Percentiles rank a stretch among this genome's conserved stretches.
Evolutionary conservation across 2,888 invertebrate species (phyloP).

Genomic region (Operophtera brumata): DNA sequence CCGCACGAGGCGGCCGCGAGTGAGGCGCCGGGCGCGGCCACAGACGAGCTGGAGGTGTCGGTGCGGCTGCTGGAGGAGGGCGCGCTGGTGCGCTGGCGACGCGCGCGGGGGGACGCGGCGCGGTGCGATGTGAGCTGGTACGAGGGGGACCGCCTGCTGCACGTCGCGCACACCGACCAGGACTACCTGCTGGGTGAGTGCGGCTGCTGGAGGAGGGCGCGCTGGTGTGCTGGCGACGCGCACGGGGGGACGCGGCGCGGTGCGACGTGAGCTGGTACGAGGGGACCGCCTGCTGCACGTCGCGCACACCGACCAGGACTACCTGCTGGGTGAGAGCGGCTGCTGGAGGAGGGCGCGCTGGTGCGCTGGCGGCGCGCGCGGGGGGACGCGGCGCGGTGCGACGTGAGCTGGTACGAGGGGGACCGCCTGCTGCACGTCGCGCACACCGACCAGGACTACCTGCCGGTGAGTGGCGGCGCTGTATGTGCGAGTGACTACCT

Average conservation of each 20-base stretch:
- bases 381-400: conserved; percentile 81
- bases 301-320: conserved; percentile 85
- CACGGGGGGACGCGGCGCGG: conserved; percentile 77
- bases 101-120: conserved; percentile 79
- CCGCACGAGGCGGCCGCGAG: conserved; percentile 12
- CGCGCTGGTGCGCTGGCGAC: conserved; percentile 88
- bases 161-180: conserved; percentile 85
- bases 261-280: conserved; percentile 87
- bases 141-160: conserved; percentile 82
- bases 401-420: conserved; percentile 86
- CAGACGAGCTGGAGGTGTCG: conserved; percentile 84
- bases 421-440: conserved; percentile 83
- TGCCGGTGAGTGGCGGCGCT: conserved; percentile 88
- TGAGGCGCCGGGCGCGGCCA: conserved; percentile 50
- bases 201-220: conserved; percentile 87
- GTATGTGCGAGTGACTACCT: no score
- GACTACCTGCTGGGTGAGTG: conserved; percentile 84
- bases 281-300: conserved; percentile 82
- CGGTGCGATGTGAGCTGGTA: conserved; percentile 87
- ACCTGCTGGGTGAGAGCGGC: conserved; percentile 84
- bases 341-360: conserved; percentile 86
- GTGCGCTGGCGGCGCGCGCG: conserved; percentile 87
- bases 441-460: conserved; percentile 86
- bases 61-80: conserved; percentile 87
- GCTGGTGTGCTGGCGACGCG: conserved; percentile 87